These are phyloP conservation scores for Anguilla rostrata DNA, from an alignment of 2,113 vertebrate species.

Conservation along the genomic window DNA sequence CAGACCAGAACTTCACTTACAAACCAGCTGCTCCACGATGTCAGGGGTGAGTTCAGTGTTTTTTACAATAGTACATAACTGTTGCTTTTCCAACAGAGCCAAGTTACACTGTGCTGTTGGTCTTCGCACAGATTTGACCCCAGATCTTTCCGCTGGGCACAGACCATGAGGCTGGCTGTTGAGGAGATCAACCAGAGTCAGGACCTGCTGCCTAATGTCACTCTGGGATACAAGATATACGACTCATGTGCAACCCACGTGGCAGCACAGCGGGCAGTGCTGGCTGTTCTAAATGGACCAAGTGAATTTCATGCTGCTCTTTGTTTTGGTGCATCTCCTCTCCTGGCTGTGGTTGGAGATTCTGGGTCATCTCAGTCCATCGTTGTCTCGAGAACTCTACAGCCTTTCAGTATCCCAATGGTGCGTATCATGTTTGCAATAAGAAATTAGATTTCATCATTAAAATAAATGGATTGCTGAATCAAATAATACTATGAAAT, in stretches of 20 bases:
- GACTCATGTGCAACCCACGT: constrained; percentile 71
- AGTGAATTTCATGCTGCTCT: constrained; percentile 37
- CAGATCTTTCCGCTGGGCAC: constrained; percentile 70
- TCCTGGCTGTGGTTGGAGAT: constrained; percentile 66
- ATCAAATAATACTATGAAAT: too few relatives aligned
- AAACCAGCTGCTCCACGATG: constrained; percentile 61
- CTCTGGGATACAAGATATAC: constrained; percentile 69
- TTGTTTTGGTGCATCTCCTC: constrained; percentile 51
- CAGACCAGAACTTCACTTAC: constrained; percentile 55
- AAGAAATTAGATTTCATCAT: too few relatives aligned
- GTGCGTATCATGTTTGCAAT: too few relatives aligned
- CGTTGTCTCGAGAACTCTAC: constrained; percentile 66
- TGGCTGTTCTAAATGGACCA: constrained; percentile 61
- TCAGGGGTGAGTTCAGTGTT: constrained; percentile 56
- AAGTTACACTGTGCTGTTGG: neutral
- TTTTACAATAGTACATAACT: neutral
- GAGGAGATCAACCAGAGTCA: constrained; percentile 67
- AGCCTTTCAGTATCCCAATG: constrained; percentile 69
- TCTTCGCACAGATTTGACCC: constrained; percentile 63
- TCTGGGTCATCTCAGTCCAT: constrained; percentile 53
- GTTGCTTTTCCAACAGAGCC: neutral
- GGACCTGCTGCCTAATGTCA: constrained; percentile 58
- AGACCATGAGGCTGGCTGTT: constrained; percentile 68
- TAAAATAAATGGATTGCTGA: neutral
- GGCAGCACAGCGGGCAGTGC: constrained; percentile 54